Conservation (phyloP, 2,797 vertebrate genomes). For the Acanthiza pusilla region DNA sequence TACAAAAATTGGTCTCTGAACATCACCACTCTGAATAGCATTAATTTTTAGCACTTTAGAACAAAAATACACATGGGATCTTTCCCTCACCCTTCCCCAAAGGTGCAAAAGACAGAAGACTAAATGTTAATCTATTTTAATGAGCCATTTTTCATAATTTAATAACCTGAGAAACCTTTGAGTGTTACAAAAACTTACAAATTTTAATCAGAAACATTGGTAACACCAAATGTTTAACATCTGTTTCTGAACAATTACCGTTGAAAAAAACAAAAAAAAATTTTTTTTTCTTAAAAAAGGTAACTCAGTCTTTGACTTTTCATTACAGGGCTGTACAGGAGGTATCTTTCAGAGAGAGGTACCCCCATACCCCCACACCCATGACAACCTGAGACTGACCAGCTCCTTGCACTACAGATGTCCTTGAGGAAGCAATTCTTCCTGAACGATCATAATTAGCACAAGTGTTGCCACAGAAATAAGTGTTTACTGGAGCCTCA, state of each 20-base stretch:
- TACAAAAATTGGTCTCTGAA: background rate
- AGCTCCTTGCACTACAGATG: background rate
- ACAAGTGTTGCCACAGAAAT: background rate
- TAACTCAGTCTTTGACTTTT: background rate
- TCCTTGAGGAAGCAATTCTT: background rate
- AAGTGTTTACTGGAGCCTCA: background rate
- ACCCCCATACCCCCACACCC: background rate
- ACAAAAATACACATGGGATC: background rate
- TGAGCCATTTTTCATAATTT: background rate
- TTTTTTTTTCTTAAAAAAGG: no score
- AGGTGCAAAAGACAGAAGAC: background rate
- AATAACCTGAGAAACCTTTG: background rate
- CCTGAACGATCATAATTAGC: background rate
- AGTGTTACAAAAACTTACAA: background rate
- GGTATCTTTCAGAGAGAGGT: background rate
- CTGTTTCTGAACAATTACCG: background rate
- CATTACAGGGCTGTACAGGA: background rate
- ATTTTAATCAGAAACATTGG: background rate
- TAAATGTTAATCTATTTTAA: background rate
- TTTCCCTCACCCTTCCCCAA: background rate
- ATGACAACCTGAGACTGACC: background rate
- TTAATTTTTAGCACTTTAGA: background rate
- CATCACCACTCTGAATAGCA: background rate
- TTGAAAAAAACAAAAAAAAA: background rate
- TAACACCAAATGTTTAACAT: background rate